These are phyloP conservation scores for Alloscopus bannaensis DNA, from an alignment of 2,888 invertebrate genomes.

Conservation along the genomic window DNA sequence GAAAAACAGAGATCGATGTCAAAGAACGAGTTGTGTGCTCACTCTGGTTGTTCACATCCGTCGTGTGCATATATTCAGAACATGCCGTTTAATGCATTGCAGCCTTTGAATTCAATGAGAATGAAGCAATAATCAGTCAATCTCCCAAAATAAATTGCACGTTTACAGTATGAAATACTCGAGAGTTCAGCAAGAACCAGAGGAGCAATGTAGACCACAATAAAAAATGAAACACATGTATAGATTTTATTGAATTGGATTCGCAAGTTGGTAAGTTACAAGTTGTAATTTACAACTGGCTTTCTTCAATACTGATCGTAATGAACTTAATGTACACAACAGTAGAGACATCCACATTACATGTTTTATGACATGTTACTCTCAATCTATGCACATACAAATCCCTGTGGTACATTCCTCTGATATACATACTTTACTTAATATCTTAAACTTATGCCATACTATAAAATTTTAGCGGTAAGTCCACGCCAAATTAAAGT, in stretches of 20 bases:
- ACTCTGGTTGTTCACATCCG: too few relatives aligned
- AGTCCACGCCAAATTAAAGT: too few relatives aligned
- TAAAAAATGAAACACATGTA: not conserved
- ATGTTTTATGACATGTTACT: not conserved
- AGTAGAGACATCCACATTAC: not conserved
- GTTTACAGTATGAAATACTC: not conserved
- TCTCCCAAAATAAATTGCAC: not conserved
- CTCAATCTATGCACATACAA: not conserved
- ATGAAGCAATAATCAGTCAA: not conserved
- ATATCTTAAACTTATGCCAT: not conserved
- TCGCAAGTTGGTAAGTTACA: not conserved
- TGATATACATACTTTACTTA: not conserved
- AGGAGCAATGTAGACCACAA: not conserved
- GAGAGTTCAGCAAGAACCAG: not conserved
- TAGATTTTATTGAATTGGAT: slow-evolving; percentile 14
- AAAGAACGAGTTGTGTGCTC: too few relatives aligned
- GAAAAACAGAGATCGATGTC: too few relatives aligned
- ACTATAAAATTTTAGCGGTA: too few relatives aligned
- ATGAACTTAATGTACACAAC: slow-evolving; percentile 12
- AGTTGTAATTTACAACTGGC: not conserved
- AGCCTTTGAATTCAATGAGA: not conserved
- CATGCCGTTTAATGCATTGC: not conserved
- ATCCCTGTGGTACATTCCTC: not conserved
- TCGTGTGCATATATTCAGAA: not conserved
- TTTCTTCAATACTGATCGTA: slow-evolving; percentile 24